A percentile compares a stretch with the other conserved stretches of the same genome.
These are phyloP conservation scores for Bibio marci DNA, from an alignment of 2,888 invertebrate species.

Conservation along the genomic window DNA sequence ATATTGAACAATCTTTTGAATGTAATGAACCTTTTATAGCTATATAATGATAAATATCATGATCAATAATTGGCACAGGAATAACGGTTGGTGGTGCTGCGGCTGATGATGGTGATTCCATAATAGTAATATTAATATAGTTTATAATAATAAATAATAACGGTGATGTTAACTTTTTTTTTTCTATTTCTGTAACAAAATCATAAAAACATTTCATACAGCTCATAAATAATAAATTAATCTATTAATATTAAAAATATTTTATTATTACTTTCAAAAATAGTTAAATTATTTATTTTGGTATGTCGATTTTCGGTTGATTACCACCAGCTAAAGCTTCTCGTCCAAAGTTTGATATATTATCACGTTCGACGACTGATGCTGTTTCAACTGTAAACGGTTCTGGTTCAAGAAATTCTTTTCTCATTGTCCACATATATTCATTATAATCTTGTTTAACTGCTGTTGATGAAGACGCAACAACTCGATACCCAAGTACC, in stretches of 20 bases:
- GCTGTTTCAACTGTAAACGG: conserved; percentile 29
- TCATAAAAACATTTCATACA: too few species aligned
- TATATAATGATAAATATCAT: conserved; percentile 50
- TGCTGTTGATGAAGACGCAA: conserved; percentile 70
- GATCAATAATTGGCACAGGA: conserved; percentile 24
- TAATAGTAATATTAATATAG: too few species aligned
- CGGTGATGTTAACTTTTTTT: too few species aligned
- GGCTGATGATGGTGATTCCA: conserved; percentile 9
- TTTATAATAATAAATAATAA: too few species aligned
- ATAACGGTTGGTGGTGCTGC: conserved; percentile 21
- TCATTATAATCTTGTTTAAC: conserved; percentile 80
- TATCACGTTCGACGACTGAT: conserved; percentile 40
- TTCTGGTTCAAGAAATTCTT: conserved; percentile 70
- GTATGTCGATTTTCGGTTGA: conserved; percentile 4
- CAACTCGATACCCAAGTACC: conserved; percentile 76
- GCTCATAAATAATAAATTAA: too few species aligned
- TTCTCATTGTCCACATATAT: conserved; percentile 89
- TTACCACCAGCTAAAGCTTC: conserved; percentile 28
- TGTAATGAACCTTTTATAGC: conserved; percentile 67
- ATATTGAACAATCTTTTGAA: conserved; percentile 54
- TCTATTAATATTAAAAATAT: too few species aligned
- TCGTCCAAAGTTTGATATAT: conserved; percentile 41
- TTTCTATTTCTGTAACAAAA: too few species aligned
- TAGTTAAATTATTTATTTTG: neutral
- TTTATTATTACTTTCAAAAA: neutral